These are phyloP conservation scores for Ectemnius continuus DNA, from an alignment of 2,888 invertebrate species.

Conservation along the genomic window DNA sequence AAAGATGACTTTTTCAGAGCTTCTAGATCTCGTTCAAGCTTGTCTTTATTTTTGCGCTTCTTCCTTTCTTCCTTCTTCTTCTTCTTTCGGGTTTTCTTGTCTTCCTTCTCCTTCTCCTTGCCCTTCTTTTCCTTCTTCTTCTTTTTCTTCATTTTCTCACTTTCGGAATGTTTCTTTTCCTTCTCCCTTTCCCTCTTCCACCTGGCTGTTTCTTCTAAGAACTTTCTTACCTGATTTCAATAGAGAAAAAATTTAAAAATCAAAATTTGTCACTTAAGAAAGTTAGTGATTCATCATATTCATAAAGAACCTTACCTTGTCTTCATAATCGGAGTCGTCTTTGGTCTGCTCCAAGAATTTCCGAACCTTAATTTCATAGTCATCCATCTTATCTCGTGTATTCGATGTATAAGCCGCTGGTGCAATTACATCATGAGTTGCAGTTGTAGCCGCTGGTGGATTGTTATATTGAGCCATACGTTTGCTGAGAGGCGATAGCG, in stretches of 20 bases:
- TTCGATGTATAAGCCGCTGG: conserved; percentile 78
- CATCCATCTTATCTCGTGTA: conserved; percentile 78
- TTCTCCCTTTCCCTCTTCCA: conserved; percentile 88
- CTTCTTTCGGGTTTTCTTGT: conserved; percentile 79
- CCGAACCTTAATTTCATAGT: conserved; percentile 85
- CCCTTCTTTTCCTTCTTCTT: conserved; percentile 87
- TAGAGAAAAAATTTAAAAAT: background rate
- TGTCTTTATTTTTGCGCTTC: conserved; percentile 79
- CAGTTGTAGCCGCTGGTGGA: conserved; percentile 80
- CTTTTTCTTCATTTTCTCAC: conserved; percentile 83
- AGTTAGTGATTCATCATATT: too few species aligned
- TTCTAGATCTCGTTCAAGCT: conserved; percentile 82
- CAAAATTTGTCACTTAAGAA: background rate
- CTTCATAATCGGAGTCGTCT: conserved; percentile 91
- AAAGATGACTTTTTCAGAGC: conserved; percentile 84
- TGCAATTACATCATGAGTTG: conserved; percentile 79
- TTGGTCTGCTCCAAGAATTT: conserved; percentile 89
- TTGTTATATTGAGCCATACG: conserved; percentile 90
- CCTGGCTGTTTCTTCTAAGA: conserved; percentile 89
- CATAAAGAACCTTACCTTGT: conserved; percentile 78
- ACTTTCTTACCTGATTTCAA: conserved; percentile 84
- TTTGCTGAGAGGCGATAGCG: conserved; percentile 89
- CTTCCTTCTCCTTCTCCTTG: conserved; percentile 84
- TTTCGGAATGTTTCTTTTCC: conserved; percentile 85
- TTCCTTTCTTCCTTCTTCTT: conserved; percentile 84